Evolutionary conservation across 2,888 invertebrate species (phyloP).

Genomic region (Ellobium chinense): DNA sequence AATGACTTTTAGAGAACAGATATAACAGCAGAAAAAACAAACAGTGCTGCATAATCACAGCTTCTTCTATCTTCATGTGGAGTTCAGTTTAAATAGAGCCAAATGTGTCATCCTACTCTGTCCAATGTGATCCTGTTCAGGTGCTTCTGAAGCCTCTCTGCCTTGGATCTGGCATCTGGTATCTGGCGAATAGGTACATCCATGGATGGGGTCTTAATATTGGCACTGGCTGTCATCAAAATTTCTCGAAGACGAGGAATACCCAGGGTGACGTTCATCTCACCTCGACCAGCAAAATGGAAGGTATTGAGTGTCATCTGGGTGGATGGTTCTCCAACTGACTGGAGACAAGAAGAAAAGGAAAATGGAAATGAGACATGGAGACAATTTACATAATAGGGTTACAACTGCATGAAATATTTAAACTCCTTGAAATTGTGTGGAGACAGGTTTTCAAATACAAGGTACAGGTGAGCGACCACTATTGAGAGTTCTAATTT

Average conservation of each 20-base stretch:
- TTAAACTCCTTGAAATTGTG: no score
- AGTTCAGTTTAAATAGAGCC: background rate
- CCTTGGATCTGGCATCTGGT: constrained; percentile 79
- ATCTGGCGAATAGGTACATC: constrained; percentile 88
- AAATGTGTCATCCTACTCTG: constrained; percentile 81
- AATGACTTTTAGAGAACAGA: background rate
- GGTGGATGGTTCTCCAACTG: constrained; percentile 99
- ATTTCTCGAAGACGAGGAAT: constrained; percentile 98
- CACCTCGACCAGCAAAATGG: constrained; percentile 99
- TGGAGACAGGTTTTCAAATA: no score
- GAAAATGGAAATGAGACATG: background rate
- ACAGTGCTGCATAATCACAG: background rate
- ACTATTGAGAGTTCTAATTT: no score
- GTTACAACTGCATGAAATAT: no score
- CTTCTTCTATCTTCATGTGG: background rate
- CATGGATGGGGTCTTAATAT: constrained; percentile 97
- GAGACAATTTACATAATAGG: background rate
- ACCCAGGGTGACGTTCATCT: constrained; percentile 99
- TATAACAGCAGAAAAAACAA: no score
- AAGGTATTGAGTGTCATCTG: constrained; percentile 99
- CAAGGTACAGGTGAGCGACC: no score
- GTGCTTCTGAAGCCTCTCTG: constrained; percentile 86
- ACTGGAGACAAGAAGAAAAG: constrained; percentile 79
- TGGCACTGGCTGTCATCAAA: constrained; percentile 94
- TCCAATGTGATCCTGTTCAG: constrained; percentile 89